Percentiles rank a stretch among this genome's conserved stretches.
Conservation (phyloP, 1,140 invertebrate genomes). For the Micrasema longulum region DNA sequence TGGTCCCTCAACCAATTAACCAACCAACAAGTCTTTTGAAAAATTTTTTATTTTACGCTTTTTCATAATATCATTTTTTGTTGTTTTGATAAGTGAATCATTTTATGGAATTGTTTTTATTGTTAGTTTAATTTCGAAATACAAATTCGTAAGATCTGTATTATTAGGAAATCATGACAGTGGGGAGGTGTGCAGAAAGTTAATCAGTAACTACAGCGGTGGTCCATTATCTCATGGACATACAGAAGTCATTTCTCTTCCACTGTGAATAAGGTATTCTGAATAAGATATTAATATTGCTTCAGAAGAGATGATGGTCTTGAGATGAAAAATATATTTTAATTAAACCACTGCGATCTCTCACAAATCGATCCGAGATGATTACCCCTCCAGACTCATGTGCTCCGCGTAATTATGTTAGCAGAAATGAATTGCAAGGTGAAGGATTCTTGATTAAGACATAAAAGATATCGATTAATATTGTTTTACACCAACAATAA, state of each 20-base stretch:
- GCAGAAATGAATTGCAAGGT: not conserved
- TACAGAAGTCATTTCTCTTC: slow-evolving; percentile 44
- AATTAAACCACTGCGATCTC: slow-evolving; percentile 6
- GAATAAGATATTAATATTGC: slow-evolving; percentile 32
- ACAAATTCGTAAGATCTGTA: no score
- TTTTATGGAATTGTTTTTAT: no score
- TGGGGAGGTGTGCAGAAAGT: not conserved
- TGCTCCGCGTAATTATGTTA: not conserved
- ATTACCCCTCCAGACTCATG: slow-evolving; percentile 1
- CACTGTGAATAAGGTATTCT: slow-evolving; percentile 34
- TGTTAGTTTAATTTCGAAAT: no score
- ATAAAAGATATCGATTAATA: no score
- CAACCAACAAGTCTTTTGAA: no score
- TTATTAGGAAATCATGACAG: no score
- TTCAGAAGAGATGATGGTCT: not conserved
- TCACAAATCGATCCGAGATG: slow-evolving; percentile 19
- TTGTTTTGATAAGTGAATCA: no score
- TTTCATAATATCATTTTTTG: no score
- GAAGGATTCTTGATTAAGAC: no score
- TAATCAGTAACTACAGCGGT: slow-evolving; percentile 32
- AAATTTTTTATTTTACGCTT: no score
- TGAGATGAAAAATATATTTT: slow-evolving; percentile 17
- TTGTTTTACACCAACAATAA: no score
- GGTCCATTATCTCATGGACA: slow-evolving; percentile 13
- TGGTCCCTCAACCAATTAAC: no score